Evolutionary conservation across 1,140 invertebrate genomes (phyloP).

Genomic region (Caerostris extrusa): DNA sequence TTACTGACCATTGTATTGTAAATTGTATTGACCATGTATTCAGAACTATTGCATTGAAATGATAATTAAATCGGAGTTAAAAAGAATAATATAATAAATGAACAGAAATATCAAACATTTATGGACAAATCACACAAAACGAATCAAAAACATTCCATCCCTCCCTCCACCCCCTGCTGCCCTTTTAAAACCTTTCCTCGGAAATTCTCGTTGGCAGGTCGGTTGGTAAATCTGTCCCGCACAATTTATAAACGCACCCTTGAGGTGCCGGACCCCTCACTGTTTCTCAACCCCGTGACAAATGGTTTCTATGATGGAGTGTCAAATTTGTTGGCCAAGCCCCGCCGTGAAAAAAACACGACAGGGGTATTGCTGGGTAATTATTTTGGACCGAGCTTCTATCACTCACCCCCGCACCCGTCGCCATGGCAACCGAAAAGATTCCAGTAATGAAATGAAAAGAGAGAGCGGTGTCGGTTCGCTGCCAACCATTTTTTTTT

Average conservation of each 20-base stretch:
- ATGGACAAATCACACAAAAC: too few species aligned
- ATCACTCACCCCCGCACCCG: constrained; percentile 23
- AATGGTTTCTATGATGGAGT: constrained; percentile 77
- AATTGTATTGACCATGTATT: too few species aligned
- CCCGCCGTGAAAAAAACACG: constrained; percentile 64
- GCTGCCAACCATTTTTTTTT: constrained; percentile 21
- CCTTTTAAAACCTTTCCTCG: background rate
- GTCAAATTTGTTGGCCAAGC: constrained; percentile 77
- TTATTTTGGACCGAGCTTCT: constrained; percentile 65
- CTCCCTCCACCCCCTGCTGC: background rate
- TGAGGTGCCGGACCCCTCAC: constrained; percentile 39
- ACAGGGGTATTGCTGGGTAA: constrained; percentile 69
- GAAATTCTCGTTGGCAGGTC: constrained; percentile 2
- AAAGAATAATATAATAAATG: too few species aligned
- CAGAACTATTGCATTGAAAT: too few species aligned
- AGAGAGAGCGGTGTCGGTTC: constrained; percentile 57
- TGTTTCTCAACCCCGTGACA: constrained; percentile 55
- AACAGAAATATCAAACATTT: too few species aligned
- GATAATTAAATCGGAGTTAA: too few species aligned
- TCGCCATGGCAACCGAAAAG: constrained; percentile 65
- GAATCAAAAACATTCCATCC: background rate
- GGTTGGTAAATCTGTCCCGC: constrained; percentile 55
- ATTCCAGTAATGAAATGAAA: constrained; percentile 74
- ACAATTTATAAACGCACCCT: constrained; percentile 68
- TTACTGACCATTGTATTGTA: too few species aligned